Evolutionary conservation across 2,113 vertebrate species (phyloP), one percentile per base, ranked within the genome.

Genomic region (Nanorana parkeri): DNA sequence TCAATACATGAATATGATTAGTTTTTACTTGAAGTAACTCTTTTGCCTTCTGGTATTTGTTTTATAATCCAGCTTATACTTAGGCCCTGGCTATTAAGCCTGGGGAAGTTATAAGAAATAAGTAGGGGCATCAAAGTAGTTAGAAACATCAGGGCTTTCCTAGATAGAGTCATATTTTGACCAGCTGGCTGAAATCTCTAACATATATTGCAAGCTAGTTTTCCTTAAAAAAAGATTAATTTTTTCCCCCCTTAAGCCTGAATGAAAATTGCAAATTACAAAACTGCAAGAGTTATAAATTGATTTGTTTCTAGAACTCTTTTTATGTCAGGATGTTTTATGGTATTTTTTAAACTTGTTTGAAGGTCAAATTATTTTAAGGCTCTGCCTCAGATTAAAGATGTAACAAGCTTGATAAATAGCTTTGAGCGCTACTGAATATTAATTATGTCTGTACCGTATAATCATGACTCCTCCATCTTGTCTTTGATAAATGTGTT

Each of bases 381-480:
- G 23, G 55, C 58, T 72, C 60, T 64, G n/a, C 5, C 41, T 72
- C 13, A 64, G 56, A 72, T 71, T 47, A 72, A 73, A 72, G 58
- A 72, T 72, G 29, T 41, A 65, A 63, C 20, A 81, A 17, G 36
- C 78, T 64, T 81, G 78, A 72, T 81, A 81, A 81, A 81, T 81
- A 64, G 78, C 58, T 71, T 17, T 69, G 29, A 47, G 55, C 61
- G 28, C 24, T 32, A 11, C 55, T 69, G 66, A 80, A 69, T 80
- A 80, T 71, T 63, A 80, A 80, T 80, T 15, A 24, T 16, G 47
- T 67, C 29, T 66, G 32, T 78, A 78, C 63, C 32, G 76, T 51
- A 78, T 66, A 55, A 29, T 78, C 63, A 65, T 29, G 55, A 26
- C 78, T 80, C 54, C 10, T 47, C 66, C 68, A 69, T 71, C 66